Evolutionary conservation across 2,113 vertebrate genomes (phyloP).

Genomic region (Trogon melanurus): DNA sequence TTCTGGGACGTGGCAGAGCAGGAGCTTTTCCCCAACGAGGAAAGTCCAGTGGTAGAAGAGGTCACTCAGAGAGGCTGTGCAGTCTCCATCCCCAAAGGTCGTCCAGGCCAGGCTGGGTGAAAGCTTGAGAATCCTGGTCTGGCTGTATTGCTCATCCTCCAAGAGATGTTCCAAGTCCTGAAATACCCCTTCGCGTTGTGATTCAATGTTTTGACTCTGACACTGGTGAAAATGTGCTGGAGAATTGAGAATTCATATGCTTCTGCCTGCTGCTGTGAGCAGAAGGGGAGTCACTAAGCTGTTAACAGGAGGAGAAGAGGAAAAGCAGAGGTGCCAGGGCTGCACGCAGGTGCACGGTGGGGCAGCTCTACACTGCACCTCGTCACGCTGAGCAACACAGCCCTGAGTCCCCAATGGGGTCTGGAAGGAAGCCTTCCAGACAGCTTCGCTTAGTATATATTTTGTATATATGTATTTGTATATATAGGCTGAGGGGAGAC

Average conservation of each 20-base stretch:
- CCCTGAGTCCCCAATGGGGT: neutral
- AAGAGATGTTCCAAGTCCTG: fast-evolving
- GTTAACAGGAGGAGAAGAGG: neutral
- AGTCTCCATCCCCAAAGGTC: neutral
- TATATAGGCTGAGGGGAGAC: too few species aligned
- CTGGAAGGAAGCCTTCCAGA: fast-evolving
- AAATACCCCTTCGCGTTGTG: neutral
- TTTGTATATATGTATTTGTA: too few species aligned
- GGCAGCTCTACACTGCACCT: neutral
- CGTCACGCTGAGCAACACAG: neutral
- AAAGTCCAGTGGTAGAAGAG: fast-evolving
- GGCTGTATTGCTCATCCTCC: neutral
- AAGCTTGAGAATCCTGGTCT: neutral
- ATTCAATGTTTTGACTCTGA: neutral
- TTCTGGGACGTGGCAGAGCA: fast-evolving
- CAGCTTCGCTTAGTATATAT: neutral
- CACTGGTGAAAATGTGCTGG: neutral
- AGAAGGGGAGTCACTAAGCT: neutral
- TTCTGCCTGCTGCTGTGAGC: neutral
- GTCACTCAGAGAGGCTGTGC: neutral
- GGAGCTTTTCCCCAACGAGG: fast-evolving
- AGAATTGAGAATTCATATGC: neutral
- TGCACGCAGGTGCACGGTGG: neutral
- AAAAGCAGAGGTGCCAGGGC: neutral
- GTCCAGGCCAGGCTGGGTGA: neutral